Evolutionary conservation across 2,797 vertebrate genomes (phyloP).

Genomic region (Lepilemur ruficaudatus): DNA sequence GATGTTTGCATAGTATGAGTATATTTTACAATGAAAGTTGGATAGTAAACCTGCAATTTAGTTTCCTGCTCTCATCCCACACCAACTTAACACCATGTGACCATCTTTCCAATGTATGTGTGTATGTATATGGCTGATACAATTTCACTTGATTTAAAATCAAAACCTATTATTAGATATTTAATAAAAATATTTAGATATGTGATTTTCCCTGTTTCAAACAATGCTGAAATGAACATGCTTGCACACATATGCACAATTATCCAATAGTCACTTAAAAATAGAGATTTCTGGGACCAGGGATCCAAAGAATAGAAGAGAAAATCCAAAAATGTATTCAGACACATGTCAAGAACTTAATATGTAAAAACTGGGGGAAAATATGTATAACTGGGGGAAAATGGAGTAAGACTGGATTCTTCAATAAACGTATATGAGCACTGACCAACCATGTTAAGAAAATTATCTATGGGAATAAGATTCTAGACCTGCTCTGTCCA

Average conservation of each 20-base stretch:
- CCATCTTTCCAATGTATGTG: not conserved
- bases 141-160: not conserved
- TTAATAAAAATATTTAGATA: not conserved
- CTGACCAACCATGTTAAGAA: not conserved
- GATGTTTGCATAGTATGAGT: not conserved
- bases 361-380: not conserved
- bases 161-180: not conserved
- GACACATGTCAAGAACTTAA: not conserved
- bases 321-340: not conserved
- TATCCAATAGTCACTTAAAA: not conserved
- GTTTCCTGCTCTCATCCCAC: not conserved
- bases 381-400: not conserved
- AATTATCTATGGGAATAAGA: not conserved
- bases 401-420: not conserved
- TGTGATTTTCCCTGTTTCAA: not conserved
- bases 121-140: not conserved
- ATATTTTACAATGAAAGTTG: not conserved
- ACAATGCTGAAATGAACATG: slow-evolving; percentile 8
- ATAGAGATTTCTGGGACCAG: not conserved
- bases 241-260: not conserved
- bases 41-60: slow-evolving; percentile 2
- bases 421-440: not conserved
- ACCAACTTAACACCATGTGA: not conserved
- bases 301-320: not conserved
- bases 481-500: not conserved